phyloP scores from a whole-genome alignment of 23 tunicate genomes.

The Corella eumyota region DNA sequence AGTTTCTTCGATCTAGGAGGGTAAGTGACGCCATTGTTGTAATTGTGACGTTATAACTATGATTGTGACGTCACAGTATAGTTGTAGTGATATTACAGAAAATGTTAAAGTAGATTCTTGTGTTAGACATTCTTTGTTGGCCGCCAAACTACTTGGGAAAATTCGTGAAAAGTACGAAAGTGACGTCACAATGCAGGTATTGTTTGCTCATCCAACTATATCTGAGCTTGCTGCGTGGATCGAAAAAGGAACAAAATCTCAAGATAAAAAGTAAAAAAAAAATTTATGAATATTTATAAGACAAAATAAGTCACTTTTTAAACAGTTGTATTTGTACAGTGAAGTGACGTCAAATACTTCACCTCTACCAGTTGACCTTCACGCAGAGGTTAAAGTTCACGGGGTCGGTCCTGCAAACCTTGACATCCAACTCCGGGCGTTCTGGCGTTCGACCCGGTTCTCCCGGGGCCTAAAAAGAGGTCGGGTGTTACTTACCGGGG shows the following conservation, averaged over 20 bases:
- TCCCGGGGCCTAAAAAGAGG: conserved; percentile 36
- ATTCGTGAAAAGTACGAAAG: conserved; percentile 40
- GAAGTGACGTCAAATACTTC: no score
- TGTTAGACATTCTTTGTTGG: conserved; percentile 83
- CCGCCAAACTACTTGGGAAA: conserved; percentile 78
- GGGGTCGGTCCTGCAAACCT: conserved; percentile 44
- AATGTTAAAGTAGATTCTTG: no score
- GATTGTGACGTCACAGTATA: background rate
- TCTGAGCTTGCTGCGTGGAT: conserved; percentile 24
- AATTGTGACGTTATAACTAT: background rate
- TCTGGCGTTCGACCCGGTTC: conserved; percentile 62
- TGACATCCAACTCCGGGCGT: conserved; percentile 85
- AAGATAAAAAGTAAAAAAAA: conserved; percentile 2
- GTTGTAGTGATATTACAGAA: background rate
- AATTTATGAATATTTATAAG: background rate
- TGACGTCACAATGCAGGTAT: conserved; percentile 33
- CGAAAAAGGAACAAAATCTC: conserved; percentile 15
- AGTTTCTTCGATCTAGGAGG: conserved; percentile 96
- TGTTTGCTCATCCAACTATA: conserved; percentile 70
- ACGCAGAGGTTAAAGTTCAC: conserved; percentile 34
- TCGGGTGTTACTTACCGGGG: conserved; percentile 74
- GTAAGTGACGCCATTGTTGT: conserved; percentile 22
- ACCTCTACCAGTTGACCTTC: no score
- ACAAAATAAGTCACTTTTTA: no score
- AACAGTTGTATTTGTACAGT: no score